phyloP scores from a whole-genome alignment of 1,140 invertebrate genomes.

The Planococcus citri region DNA sequence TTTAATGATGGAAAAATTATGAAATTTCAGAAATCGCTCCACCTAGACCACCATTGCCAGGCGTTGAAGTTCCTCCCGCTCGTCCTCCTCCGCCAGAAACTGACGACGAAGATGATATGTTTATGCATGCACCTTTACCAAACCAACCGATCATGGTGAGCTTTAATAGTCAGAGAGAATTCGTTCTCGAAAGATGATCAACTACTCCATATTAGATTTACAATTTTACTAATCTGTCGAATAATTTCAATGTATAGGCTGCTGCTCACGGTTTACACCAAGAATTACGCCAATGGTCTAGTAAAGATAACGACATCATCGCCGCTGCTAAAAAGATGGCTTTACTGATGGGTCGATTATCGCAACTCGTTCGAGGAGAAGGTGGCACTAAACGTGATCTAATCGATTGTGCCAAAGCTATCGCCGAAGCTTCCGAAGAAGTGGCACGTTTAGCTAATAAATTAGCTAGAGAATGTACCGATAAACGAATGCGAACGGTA shows the following conservation, averaged over 20 bases:
- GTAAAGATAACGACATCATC: conserved; percentile 98
- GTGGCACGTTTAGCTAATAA: conserved; percentile 95
- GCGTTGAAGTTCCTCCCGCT: conserved; percentile 60
- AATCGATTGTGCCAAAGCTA: conserved; percentile 93
- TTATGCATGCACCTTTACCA: conserved; percentile 73
- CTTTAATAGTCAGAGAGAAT: too few species aligned
- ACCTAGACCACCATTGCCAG: conserved; percentile 71
- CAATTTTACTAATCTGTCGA: too few species aligned
- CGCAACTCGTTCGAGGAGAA: conserved; percentile 87
- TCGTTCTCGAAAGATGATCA: too few species aligned
- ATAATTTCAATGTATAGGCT: conserved; percentile 52
- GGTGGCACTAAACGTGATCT: conserved; percentile 91
- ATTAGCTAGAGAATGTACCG: conserved; percentile 92
- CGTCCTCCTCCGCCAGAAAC: conserved; percentile 80
- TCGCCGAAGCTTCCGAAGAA: conserved; percentile 95
- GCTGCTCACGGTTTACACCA: conserved; percentile 95
- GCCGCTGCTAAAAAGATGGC: conserved; percentile 98
- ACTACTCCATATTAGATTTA: too few species aligned
- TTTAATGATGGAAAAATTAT: too few species aligned
- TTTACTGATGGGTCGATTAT: conserved; percentile 89
- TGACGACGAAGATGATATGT: conserved; percentile 95
- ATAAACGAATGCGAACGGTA: conserved; percentile 93
- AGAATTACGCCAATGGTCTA: conserved; percentile 97
- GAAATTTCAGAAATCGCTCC: conserved; percentile 61
- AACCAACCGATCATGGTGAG: conserved; percentile 98